Evolutionary conservation across 2,888 invertebrate genomes (phyloP).

Genomic region (Orchestes rusci): DNA sequence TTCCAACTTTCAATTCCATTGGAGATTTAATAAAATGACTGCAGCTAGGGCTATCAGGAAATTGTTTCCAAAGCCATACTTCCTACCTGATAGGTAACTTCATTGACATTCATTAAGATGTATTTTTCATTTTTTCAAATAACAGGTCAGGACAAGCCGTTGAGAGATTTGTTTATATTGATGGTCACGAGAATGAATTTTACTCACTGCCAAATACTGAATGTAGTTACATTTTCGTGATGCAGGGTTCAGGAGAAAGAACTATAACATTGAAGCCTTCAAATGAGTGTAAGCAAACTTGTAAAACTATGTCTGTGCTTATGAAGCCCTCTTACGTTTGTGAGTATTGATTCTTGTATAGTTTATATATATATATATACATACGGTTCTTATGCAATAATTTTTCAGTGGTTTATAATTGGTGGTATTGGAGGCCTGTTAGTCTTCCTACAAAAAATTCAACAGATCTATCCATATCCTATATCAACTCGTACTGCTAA

Average conservation of each 20-base stretch:
- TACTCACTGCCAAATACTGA: conserved; percentile 73
- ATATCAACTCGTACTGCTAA: conserved; percentile 68
- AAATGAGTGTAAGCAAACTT: conserved; percentile 64
- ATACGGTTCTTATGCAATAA: too few species aligned
- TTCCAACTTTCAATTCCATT: conserved; percentile 41
- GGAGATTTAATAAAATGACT: conserved; percentile 73
- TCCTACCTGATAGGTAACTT: conserved; percentile 47
- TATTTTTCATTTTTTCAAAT: not conserved
- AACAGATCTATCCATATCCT: conserved; percentile 56
- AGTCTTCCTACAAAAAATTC: conserved; percentile 53
- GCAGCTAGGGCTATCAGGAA: conserved; percentile 64
- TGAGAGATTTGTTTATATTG: conserved; percentile 64
- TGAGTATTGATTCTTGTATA: conserved; percentile 48
- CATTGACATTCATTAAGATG: not conserved
- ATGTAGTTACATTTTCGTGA: conserved; percentile 71
- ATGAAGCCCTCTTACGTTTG: conserved; percentile 67
- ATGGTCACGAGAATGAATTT: conserved; percentile 58
- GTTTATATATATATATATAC: too few species aligned
- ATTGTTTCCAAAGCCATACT: conserved; percentile 63
- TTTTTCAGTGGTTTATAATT: conserved; percentile 71
- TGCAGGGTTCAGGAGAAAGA: conserved; percentile 66
- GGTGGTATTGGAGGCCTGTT: conserved; percentile 75
- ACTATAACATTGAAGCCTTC: conserved; percentile 69
- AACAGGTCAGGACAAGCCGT: conserved; percentile 65
- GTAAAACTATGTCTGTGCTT: conserved; percentile 63